Conservation (phyloP, 2,888 invertebrate species). For the Lacanobia wlatinum region DNA sequence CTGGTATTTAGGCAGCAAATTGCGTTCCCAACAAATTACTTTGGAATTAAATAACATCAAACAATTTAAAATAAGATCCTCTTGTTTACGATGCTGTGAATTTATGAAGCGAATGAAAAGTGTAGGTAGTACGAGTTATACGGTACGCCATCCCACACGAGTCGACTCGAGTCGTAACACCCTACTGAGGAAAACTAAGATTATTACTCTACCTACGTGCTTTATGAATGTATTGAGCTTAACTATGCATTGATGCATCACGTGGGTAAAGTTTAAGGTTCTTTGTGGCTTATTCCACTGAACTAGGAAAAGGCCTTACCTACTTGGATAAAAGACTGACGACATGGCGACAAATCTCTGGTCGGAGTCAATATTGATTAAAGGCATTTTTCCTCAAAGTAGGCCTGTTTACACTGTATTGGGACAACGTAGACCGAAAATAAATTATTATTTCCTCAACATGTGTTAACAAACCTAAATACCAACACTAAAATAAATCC, state of each 20-base stretch:
- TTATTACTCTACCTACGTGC: conserved; percentile 45
- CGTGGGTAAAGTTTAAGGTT: conserved; percentile 10
- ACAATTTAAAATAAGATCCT: conserved; percentile 44
- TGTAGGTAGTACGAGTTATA: conserved; percentile 40
- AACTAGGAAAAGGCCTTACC: neutral
- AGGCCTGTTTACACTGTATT: neutral
- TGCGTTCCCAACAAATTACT: conserved; percentile 70
- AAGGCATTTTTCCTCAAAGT: neutral
- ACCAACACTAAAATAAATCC: neutral
- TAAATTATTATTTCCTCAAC: no score
- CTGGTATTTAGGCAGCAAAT: conserved; percentile 77
- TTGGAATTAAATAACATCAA: conserved; percentile 59
- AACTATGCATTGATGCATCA: neutral
- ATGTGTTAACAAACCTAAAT: no score
- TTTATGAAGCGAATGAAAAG: conserved; percentile 39
- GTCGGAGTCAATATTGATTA: neutral
- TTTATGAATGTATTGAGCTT: conserved; percentile 22
- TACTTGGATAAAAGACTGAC: neutral
- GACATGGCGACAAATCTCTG: neutral
- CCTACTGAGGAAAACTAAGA: conserved; percentile 48
- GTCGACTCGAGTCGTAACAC: conserved; percentile 38
- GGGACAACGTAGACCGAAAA: no score
- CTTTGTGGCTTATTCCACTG: neutral
- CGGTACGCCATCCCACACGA: conserved; percentile 38
- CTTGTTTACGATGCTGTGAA: conserved; percentile 32